Evolutionary conservation across 37 sponge, comb jelly and placozoan species (phyloP).

Genomic region (Theonella swinhoei): DNA sequence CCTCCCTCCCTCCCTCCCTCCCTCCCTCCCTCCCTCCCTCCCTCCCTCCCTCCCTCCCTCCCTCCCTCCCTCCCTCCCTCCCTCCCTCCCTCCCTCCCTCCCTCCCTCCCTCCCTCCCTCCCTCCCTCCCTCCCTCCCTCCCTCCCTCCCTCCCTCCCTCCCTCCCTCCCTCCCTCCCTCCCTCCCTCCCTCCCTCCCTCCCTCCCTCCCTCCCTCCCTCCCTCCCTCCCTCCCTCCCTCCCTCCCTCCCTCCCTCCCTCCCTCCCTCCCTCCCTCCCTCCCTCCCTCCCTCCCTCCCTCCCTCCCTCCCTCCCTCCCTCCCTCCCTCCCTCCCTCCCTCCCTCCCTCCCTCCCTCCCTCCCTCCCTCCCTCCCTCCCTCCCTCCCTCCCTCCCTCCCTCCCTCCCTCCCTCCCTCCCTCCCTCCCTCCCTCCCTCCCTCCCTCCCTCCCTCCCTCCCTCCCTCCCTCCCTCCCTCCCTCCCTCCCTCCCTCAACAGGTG

Average conservation of each 20-base stretch:
- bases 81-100: background rate
- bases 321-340: background rate
- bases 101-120: background rate
- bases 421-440: conserved; percentile 15
- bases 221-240: background rate
- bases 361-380: background rate
- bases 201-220: conserved; percentile 19
- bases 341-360: conserved; percentile 24
- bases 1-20: background rate
- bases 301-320: background rate
- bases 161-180: background rate
- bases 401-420: conserved; percentile 3
- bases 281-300: conserved; percentile 19
- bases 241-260: background rate
- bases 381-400: background rate
- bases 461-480: background rate
- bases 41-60: conserved; percentile 19
- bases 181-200: background rate
- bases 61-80: background rate
- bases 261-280: background rate
- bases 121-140: conserved; percentile 19
- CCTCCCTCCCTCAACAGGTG: conserved; percentile 18
- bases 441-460: background rate
- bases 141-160: background rate
- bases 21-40: background rate